Base-by-base conservation (phyloP, 2,888 invertebrate genomes). In the Stomorhina lunata region DNA sequence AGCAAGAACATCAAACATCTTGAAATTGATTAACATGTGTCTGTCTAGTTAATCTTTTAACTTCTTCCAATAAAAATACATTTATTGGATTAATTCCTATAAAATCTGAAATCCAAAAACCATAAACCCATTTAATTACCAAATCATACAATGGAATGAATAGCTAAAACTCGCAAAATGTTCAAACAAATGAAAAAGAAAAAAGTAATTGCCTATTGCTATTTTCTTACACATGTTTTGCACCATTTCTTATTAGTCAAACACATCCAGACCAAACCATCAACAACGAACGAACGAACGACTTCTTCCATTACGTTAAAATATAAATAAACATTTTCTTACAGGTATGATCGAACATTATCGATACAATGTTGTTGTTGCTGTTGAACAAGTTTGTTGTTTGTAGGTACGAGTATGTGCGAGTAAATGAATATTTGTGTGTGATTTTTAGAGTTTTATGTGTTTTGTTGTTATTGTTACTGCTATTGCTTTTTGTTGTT, bases 161-260 rank as follows among this genome's bases (percentile, higher is more conserved):
- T 17, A 29, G 5, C 17, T 1, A 55, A 53, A 53, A 53, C 2
- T 32, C 9, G 29, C 32, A 20, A 55, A 55, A 55, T 32, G 15
- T 4, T 55, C 2, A 3, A 27, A 15, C 27, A 15, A 37, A 65
- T n/a, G 20, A 32, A 10, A 25, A 43, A 25, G 9, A 59, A 59
- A 61, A 65, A 9, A 37, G 12, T 43, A 22, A n/a, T 20, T 55
- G 17, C 37, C 1, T 20, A 32, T 53, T 50, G 10, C 4, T 2
- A 29, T 50, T 9, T 66, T 48, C 29, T 20, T 69, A 71, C 76
- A 77, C 53, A 81, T 68, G 78, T 50, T 73, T 73, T 65, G 57
- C 57, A 72, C 71, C 45, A 65, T 43, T 57, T 72, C 48, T 61
- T 61, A 40, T 69, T 68, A 68, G 63, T 27, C 34, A 55, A 10